Evolutionary conservation across 1,140 invertebrate species (phyloP), one percentile per base, ranked within the genome.

Genomic region (Drosophila yakuba): DNA sequence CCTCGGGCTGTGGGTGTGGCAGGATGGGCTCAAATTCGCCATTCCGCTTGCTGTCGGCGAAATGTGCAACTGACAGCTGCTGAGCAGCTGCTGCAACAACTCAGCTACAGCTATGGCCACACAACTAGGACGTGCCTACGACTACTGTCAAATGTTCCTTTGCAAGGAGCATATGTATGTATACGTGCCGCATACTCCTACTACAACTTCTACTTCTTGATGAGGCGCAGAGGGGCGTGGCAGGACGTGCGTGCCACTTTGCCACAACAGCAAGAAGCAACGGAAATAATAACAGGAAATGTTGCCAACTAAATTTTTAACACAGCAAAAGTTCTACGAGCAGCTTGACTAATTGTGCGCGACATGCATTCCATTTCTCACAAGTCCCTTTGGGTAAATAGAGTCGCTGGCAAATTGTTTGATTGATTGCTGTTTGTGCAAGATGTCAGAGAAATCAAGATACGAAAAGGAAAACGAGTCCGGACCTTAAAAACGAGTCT

Each of bases 281-380:
- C 85, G 84, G 84, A 89, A 89, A 89, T 84, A 78, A 78, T 74
- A 89, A 83, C 80, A 86, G 84, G 84, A 88, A 86, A 86, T 75
- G 83, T 88, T 86, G 54, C 68, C 78, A 88, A 59, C 79, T 88
- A 79, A 78, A 79, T 80, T 83, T 79, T 83, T 76, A 82, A 82
- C 82, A 69, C 62, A 67, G 43, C 62, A 57, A 36, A 71, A 58
- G 10, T 50, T 77, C 51, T 45, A 47, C 57, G 41, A 45, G 55
- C 63, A 59, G 75, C 50, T 64, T 76, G 56, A 80, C 79, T 86
- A 86, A 86, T 86, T 86, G 78, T 60, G 56, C 61, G 45, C 55
- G 74, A 75, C 75, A 78, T 84, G 62, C 54, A 67, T 74, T 52
- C 44, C 58, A 64, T 45, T 64, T 10, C 56, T 36, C 23, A 14